Evolutionary conservation across 2,113 vertebrate genomes (phyloP), one percentile per base, ranked within the genome.

Genomic region (Cyphomyrus discorhynchus): DNA sequence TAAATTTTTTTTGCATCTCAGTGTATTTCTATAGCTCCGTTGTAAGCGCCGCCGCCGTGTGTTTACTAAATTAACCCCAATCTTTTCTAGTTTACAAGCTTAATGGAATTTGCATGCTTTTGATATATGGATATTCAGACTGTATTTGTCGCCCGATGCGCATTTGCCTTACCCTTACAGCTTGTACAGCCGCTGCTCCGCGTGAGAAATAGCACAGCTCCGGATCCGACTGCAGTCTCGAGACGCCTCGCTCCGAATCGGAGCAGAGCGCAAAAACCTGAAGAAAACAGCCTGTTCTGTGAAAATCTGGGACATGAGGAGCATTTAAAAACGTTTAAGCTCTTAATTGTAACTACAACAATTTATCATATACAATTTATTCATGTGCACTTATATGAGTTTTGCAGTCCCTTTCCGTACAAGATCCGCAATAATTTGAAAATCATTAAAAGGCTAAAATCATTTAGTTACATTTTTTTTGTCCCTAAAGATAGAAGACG

Each of bases 51-150:
- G 95, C 97, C 96, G 98, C 97, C 97, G 96, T 95, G 96, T 99
- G 98, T 98, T 98, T 98, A 98, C 98, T 95, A 98, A 99, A 98
- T 99, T 98, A 98, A 98, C 97, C 97, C 96, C 97, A 98, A 98
- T 98, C 97, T 95, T 97, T 97, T 96, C 96, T 97, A 96, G 96
- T 96, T 97, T 97, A 97, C 96, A 96, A 97, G 95, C 96, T 97
- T 98, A 98, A 98, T 98, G 97, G 97, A 99, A 99, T 99, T 98
- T 97, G 95, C 95, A 94, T 96, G 96, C 96, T 96, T 97, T 90
- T 96, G 90, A 89, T 92, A 91, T 94, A 96, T 96, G 97, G 96
- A 97, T 96, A 96, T 96, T 96, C 96, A 96, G 96, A 97, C 95
- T 80, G 96, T 96, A 95, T 96, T 96, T 97, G 96, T 97, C 96